Evolutionary conservation across 2,888 invertebrate genomes (phyloP), one percentile per base, ranked within the genome.

Genomic region (Drosophila nigricruria): DNA sequence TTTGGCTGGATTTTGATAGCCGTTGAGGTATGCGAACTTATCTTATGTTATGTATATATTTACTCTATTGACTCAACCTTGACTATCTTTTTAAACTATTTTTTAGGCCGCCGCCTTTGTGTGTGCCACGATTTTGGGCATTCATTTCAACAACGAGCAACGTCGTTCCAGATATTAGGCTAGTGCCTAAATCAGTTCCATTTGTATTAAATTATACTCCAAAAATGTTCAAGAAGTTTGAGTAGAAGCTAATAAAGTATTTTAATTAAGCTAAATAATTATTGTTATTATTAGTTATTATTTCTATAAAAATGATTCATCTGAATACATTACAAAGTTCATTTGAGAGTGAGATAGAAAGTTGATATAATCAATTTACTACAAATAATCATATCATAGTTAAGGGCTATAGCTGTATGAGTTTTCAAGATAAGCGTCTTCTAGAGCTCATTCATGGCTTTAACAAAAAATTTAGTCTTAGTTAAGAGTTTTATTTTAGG

Each of bases 81-180:
- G 25, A 1, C 27, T 16, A 10, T 14, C 12, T 45, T 16, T 38
- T 50, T 9, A 3, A 30, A 30, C 30, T 30, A 27, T 27, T n/a
- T 47, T 62, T 8, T 34, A 91, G 91, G 69, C 69, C 77, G 92
- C 95, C 80, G 96, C 96, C 58, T 96, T 97, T 65, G 94, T 97
- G 86, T 96, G 97, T 92, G 96, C 97, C 67, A 95, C 97, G 92
- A 97, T 97, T 91, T 94, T 98, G 92, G 97, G 96, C 75, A 96
- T 96, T 92, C 96, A 96, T 88, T 97, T 98, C 92, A 95, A 95
- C 93, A 97, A 97, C 93, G 96, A 96, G 91, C 95, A 95, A 91
- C 95, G 96, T 93, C 95, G 96, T 93, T 94, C 94, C 86, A 94
- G 93, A 92, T 95, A 94, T 93, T 95, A 94, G 94, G 12, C 18